Evolutionary conservation across 2,888 invertebrate genomes (phyloP), one percentile per base, ranked within the genome.

Genomic region (Troides helena): DNA sequence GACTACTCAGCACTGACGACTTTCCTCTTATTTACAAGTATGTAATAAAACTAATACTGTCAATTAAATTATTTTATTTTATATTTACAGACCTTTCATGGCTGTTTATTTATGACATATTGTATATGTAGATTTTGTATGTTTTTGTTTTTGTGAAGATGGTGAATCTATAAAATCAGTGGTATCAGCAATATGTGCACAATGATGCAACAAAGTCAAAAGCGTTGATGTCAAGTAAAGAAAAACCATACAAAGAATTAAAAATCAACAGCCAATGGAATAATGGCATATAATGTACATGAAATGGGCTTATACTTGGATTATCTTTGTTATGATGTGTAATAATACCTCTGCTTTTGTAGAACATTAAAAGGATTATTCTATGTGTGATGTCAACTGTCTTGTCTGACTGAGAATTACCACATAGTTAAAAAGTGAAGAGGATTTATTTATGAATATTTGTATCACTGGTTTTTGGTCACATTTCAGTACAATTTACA

Each of bases 11-110:
- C 92, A 94, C 95, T 30, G 96, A 96, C 74, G 96, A 97, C 91
- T 95, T 97, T 83, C 97, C 97, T 18, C 94, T 95, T 65, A 94
- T 96, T 76, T 97, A 97, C 94, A 96, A 96, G 97, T 97, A 95
- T 94, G 96, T 94, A 85, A 73, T 70, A 65, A 62, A 68, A 65
- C 23, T 43, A 73, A 66, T 75, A 65, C 69, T 69, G 69, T 74
- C 73, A 70, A 70, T 75, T 74, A 80, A 81, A 82, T 76, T 23
- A 53, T 78, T 79, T 85, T 80, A 81, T 81, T 76, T 76, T 81
- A 85, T 89, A 87, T 86, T 79, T 80, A 81, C 88, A 88, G 88
- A 84, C 78, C 76, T 81, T 72, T 78, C 76, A 71, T 69, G 75
- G 75, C 76, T 72, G 72, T 74, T 74, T 76, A 50, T 50, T 78